Evolutionary conservation across 2,888 invertebrate genomes (phyloP).

Genomic region (Parnassius apollo): DNA sequence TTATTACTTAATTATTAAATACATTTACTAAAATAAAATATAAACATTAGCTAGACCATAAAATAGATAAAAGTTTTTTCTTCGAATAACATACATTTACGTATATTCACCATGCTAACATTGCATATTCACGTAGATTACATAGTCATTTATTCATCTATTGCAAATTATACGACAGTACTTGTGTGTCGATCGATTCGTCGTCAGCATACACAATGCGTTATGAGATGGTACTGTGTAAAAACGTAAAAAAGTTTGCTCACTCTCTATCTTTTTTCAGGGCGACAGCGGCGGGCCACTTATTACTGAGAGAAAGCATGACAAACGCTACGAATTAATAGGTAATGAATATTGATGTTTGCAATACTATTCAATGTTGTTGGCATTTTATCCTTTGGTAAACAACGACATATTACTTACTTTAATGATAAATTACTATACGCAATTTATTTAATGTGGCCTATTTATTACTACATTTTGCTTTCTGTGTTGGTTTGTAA

Average conservation of each 20-base stretch:
- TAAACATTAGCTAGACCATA: no score
- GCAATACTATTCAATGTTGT: neutral
- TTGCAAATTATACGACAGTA: conserved; percentile 8
- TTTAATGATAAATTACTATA: no score
- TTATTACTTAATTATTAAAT: no score
- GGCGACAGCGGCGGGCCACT: conserved; percentile 92
- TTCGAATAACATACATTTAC: no score
- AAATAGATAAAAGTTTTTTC: no score
- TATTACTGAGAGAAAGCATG: conserved; percentile 84
- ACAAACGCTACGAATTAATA: conserved; percentile 89
- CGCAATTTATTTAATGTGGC: no score
- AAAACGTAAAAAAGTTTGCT: conserved; percentile 2
- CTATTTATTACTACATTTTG: no score
- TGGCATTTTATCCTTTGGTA: neutral
- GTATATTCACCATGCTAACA: no score
- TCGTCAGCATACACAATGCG: neutral
- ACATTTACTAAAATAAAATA: no score
- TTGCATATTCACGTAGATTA: no score
- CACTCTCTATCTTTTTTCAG: conserved; percentile 61
- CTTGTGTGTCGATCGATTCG: neutral
- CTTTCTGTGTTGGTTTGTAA: no score
- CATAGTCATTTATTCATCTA: neutral
- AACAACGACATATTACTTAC: neutral
- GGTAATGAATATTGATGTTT: conserved; percentile 69
- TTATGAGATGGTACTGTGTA: neutral